A percentile compares a stretch with the other conserved stretches of the same genome.
These are phyloP conservation scores for Rhabdomys pumilio DNA, from an alignment of 2,797 vertebrate genomes.

Conservation along the genomic window DNA sequence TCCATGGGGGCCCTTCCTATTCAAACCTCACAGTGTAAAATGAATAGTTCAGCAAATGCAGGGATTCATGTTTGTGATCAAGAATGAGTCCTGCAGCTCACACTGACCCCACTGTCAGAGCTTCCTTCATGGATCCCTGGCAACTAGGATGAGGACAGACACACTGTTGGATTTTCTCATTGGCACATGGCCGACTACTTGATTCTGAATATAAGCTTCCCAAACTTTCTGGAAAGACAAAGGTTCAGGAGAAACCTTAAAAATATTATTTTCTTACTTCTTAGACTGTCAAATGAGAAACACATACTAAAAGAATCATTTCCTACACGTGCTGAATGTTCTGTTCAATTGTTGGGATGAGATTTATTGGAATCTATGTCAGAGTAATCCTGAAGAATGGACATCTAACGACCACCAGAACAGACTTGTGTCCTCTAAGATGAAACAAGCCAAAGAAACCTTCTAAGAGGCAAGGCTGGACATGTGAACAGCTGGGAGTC, in stretches of 20 bases:
- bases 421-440: background rate
- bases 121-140: background rate
- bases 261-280: background rate
- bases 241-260: background rate
- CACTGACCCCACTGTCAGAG: background rate
- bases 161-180: background rate
- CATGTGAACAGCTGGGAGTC: background rate
- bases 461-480: background rate
- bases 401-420: background rate
- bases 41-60: background rate
- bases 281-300: background rate
- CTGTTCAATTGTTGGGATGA: background rate
- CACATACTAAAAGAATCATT: background rate
- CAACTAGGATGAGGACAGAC: background rate
- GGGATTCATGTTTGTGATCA: background rate
- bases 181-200: background rate
- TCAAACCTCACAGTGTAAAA: background rate
- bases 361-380: background rate
- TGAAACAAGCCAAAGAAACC: background rate
- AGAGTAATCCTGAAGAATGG: background rate
- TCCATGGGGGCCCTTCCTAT: background rate
- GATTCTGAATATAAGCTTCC: background rate
- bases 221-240: background rate
- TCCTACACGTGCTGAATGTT: background rate
- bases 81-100: background rate